A percentile compares a stretch with the other conserved stretches of the same genome.
Conservation (phyloP, 2,113 vertebrate species). For the Hippolais icterina region DNA sequence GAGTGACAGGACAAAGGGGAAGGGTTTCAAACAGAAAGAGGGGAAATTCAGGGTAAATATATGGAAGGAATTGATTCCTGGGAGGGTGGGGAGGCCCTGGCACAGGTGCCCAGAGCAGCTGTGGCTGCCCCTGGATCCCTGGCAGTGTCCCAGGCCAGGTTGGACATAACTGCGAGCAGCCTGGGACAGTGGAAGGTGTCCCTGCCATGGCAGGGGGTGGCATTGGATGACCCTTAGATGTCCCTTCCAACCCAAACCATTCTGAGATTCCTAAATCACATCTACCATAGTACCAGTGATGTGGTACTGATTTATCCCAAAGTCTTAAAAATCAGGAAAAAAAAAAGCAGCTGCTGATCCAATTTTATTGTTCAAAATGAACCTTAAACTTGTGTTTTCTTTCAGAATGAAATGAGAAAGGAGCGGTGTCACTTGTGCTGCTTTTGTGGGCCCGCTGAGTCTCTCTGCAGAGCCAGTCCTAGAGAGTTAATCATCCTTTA, state of each 20-base stretch:
- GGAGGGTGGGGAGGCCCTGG: neutral
- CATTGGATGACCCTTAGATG: rapidly evolving
- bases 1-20: neutral
- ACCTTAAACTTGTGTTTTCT: neutral
- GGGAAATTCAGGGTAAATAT: neutral
- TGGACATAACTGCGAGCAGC: neutral
- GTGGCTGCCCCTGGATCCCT: neutral
- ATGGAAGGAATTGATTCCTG: neutral
- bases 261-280: neutral
- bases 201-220: neutral
- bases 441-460: neutral
- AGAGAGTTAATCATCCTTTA: neutral
- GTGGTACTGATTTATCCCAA: neutral
- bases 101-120: neutral
- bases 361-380: neutral
- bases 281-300: neutral
- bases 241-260: neutral
- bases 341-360: neutral
- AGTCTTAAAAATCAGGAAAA: neutral
- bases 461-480: neutral
- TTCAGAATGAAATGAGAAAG: neutral
- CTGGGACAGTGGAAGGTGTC: neutral
- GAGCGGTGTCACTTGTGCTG: neutral
- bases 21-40: neutral
- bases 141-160: neutral